phyloP scores from a whole-genome alignment of 2,113 vertebrate species.

The Psophia crepitans region DNA sequence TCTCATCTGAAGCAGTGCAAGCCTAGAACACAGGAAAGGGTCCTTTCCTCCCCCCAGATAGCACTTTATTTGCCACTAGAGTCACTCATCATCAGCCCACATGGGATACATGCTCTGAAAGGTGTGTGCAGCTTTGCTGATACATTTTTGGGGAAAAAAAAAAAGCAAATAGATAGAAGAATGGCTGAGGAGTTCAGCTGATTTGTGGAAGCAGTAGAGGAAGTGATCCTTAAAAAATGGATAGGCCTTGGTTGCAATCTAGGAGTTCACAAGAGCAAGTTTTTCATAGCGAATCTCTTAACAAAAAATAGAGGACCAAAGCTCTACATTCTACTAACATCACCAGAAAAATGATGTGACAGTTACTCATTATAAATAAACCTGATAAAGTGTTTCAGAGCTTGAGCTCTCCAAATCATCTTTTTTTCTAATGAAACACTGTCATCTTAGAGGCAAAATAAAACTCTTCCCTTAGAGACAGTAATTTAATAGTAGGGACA shows the following conservation, averaged over 20 bases:
- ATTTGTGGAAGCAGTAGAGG: not conserved
- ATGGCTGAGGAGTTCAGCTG: not conserved
- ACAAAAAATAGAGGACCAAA: not conserved
- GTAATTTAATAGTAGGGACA: constrained; percentile 25
- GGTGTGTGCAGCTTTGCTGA: not conserved
- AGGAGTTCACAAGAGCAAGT: not conserved
- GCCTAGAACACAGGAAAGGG: not conserved
- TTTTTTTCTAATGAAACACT: not conserved
- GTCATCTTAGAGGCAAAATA: constrained; percentile 19
- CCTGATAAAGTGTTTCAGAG: not conserved
- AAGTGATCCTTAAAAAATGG: not conserved
- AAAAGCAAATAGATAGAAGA: not conserved
- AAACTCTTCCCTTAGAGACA: constrained; percentile 26
- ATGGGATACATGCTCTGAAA: not conserved
- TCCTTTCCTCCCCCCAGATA: not conserved
- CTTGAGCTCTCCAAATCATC: not conserved
- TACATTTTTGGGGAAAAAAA: not conserved
- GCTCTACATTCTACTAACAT: not conserved
- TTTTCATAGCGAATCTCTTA: not conserved
- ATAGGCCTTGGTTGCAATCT: not conserved
- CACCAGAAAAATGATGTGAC: not conserved
- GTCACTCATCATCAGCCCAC: not conserved
- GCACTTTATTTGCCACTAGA: not conserved
- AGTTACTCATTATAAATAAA: not conserved
- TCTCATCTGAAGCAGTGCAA: not conserved